Conservation (phyloP, 2,113 vertebrate species). For the Takifugu flavidus region DNA sequence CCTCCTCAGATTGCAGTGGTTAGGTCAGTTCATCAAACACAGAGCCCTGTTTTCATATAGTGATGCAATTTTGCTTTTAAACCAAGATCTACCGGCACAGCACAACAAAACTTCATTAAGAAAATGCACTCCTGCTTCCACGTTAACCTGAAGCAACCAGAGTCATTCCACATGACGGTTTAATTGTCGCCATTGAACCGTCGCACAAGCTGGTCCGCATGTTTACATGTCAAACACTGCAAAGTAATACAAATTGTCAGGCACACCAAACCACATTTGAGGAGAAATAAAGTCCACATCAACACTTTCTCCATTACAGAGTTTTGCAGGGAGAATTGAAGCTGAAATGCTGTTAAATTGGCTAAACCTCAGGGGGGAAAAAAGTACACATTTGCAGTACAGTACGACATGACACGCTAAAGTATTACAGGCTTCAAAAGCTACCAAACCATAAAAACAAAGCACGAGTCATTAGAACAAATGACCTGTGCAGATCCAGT, state of each 20-base stretch:
- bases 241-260: slow-evolving; percentile 33
- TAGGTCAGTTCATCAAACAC: too few relatives aligned
- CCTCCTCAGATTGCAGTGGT: slow-evolving; percentile 9
- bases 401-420: slow-evolving; percentile 24
- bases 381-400: slow-evolving; percentile 14
- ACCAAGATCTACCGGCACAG: too few relatives aligned
- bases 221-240: slow-evolving; percentile 42
- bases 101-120: too few relatives aligned
- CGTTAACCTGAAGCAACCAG: slow-evolving; percentile 31
- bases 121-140: too few relatives aligned
- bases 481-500: slow-evolving; percentile 44
- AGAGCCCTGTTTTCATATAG: too few relatives aligned
- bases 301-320: slow-evolving; percentile 44
- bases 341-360: slow-evolving; percentile 18
- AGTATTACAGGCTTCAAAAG: slow-evolving; percentile 28
- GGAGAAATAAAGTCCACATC: slow-evolving; percentile 33
- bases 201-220: slow-evolving; percentile 23
- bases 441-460: slow-evolving; percentile 37
- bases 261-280: slow-evolving; percentile 35
- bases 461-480: slow-evolving; percentile 48
- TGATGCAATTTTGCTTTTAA: too few relatives aligned
- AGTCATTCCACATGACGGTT: slow-evolving; percentile 19
- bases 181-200: slow-evolving; percentile 26
- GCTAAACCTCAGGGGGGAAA: slow-evolving; percentile 8
- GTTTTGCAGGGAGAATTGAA: slow-evolving; percentile 20